phyloP scores from a whole-genome alignment of 2,113 vertebrate genomes.

The Polypterus bichir region DNA sequence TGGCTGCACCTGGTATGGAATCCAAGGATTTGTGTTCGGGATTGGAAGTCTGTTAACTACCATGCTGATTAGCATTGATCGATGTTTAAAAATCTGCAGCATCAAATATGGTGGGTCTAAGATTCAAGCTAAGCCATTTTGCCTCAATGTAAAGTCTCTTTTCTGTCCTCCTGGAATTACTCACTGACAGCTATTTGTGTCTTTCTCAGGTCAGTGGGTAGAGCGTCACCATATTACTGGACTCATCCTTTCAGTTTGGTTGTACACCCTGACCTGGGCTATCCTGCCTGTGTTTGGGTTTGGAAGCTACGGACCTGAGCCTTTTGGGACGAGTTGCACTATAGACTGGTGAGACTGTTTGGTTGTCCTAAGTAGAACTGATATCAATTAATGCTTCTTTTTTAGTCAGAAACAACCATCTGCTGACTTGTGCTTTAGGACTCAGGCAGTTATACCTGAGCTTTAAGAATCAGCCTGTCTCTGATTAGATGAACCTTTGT shows the following conservation, averaged over 20 bases:
- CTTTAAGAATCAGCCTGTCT: too few species aligned
- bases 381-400: too few species aligned
- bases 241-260: slow-evolving; percentile 25
- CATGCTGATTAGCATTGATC: slow-evolving; percentile 37
- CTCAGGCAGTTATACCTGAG: too few species aligned
- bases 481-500: too few species aligned
- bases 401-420: too few species aligned
- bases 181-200: neutral
- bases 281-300: slow-evolving; percentile 27
- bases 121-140: too few species aligned
- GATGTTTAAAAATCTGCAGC: slow-evolving; percentile 41
- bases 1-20: slow-evolving; percentile 32
- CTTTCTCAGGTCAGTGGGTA: slow-evolving; percentile 31
- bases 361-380: too few species aligned
- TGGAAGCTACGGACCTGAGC: slow-evolving; percentile 36
- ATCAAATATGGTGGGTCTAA: slow-evolving; percentile 25
- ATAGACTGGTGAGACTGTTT: slow-evolving; percentile 27
- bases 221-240: slow-evolving; percentile 24
- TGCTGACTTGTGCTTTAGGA: too few species aligned
- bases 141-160: neutral
- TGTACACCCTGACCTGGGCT: slow-evolving; percentile 31
- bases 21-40: slow-evolving; percentile 39
- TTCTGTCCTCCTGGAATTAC: neutral
- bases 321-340: slow-evolving; percentile 36
- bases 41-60: slow-evolving; percentile 38